These are phyloP conservation scores for Melanogrammus aeglefinus DNA, from an alignment of 2,797 vertebrate genomes.

Conservation along the genomic window DNA sequence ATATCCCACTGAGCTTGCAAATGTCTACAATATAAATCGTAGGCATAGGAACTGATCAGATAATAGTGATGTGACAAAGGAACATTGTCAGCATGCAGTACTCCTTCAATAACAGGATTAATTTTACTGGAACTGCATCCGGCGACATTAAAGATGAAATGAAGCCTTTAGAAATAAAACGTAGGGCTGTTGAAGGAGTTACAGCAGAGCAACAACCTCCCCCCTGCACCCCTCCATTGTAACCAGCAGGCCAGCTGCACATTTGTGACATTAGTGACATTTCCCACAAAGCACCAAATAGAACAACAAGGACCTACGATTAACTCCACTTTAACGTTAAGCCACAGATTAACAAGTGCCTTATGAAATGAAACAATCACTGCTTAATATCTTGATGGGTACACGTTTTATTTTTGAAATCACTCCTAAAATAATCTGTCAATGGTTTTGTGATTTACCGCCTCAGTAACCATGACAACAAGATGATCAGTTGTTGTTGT, in stretches of 20 bases:
- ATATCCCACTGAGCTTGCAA: neutral
- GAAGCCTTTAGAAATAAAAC: neutral
- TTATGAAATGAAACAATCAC: neutral
- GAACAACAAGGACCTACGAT: neutral
- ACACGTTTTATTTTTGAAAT: neutral
- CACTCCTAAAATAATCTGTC: neutral
- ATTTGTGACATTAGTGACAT: neutral
- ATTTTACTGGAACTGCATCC: neutral
- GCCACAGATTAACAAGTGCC: neutral
- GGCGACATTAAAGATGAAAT: neutral
- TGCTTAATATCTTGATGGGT: neutral
- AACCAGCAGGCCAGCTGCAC: neutral
- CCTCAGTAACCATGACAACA: neutral
- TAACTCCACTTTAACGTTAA: neutral
- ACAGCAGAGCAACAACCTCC: neutral
- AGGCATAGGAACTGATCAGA: neutral
- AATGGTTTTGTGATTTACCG: neutral
- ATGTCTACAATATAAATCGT: neutral
- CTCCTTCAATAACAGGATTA: neutral
- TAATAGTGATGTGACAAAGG: neutral
- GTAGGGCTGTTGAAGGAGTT: neutral
- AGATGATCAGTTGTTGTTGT: neutral
- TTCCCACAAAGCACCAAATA: neutral
- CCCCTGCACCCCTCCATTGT: neutral
- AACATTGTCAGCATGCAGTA: neutral